Evolutionary conservation across 2,113 vertebrate genomes (phyloP).

Genomic region (Prochilodus magdalenae): DNA sequence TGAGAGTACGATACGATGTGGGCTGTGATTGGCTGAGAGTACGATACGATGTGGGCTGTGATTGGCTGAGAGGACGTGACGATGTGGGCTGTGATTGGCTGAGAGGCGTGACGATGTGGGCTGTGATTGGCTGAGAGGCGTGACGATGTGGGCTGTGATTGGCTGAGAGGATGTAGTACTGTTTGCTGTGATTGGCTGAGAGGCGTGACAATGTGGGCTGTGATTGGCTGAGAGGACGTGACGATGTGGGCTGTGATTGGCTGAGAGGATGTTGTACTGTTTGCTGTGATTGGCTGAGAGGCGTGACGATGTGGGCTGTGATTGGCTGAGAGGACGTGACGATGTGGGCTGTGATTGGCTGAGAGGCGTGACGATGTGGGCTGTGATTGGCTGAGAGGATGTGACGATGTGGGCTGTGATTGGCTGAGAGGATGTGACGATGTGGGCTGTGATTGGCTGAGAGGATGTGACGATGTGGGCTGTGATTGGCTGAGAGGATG

Average conservation of each 20-base stretch:
- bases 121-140: slow-evolving; percentile 33
- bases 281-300: too few species aligned
- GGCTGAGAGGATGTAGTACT: too few species aligned
- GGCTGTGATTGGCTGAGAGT: not conserved
- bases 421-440: slow-evolving; percentile 58
- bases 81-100: too few species aligned
- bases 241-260: too few species aligned
- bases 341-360: not conserved
- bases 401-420: not conserved
- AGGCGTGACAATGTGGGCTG: too few species aligned
- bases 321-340: not conserved
- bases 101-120: not conserved
- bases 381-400: slow-evolving; percentile 15
- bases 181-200: too few species aligned
- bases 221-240: too few species aligned
- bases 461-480: too few species aligned
- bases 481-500: too few species aligned
- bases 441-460: slow-evolving; percentile 86
- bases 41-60: not conserved
- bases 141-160: slow-evolving; percentile 89
- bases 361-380: not conserved
- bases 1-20: too few species aligned
- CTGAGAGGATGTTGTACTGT: too few species aligned
- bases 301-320: not conserved
- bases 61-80: not conserved